Conservation (phyloP, 1,140 invertebrate species). For the Phymastichus coffea region DNA sequence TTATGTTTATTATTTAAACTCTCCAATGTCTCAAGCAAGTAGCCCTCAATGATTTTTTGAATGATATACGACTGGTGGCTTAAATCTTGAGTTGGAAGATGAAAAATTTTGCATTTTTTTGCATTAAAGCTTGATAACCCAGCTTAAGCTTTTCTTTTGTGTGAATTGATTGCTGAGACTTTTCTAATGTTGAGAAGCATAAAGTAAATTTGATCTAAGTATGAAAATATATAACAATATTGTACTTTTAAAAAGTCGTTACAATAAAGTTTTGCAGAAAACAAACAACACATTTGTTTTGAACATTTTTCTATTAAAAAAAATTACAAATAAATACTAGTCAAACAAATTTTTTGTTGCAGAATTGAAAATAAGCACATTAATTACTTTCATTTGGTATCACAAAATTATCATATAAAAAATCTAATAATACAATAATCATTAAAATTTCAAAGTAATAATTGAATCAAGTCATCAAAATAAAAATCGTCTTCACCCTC, state of each 20-base stretch:
- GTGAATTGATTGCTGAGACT: constrained; percentile 25
- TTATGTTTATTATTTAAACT: constrained; percentile 22
- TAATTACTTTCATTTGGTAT: not conserved
- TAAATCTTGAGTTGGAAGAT: constrained; percentile 1
- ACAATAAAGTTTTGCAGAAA: constrained; percentile 31
- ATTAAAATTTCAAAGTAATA: constrained; percentile 17
- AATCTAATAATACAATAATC: not conserved
- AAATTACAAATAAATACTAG: not conserved
- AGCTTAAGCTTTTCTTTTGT: constrained; percentile 25
- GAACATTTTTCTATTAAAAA: constrained; percentile 11
- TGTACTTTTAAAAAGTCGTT: constrained; percentile 30
- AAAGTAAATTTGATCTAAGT: constrained; percentile 23
- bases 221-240: constrained; percentile 27
- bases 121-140: constrained; percentile 15
- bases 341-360: not conserved
- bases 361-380: not conserved
- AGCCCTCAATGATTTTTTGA: no score
- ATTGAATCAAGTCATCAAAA: constrained; percentile 41
- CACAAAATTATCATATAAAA: not conserved
- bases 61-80: no score
- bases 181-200: constrained; percentile 21
- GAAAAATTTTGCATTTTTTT: constrained; percentile 21
- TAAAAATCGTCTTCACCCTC: constrained; percentile 45
- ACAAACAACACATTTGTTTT: not conserved
- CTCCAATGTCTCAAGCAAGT: not conserved